Base-by-base conservation (phyloP, 2,888 invertebrate genomes). In the Sericinus montela region DNA sequence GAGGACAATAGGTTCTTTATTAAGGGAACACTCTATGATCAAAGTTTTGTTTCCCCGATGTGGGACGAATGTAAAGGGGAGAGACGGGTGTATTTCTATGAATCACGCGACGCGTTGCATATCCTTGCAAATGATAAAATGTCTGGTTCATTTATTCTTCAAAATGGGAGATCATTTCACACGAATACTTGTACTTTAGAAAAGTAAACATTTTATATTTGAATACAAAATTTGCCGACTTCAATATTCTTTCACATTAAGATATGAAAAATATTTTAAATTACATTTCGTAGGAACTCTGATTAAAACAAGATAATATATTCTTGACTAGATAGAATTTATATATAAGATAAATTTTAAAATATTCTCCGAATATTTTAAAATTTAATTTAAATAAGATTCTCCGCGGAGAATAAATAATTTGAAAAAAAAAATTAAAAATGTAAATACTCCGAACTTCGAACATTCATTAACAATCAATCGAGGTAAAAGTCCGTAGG, bases 1-100 rank as follows among this genome's bases (percentile, higher is more conserved):
- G 73, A 80, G 70, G 63, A 84, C 84, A 85, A 86, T 82, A 69
- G 80, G 67, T 52, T 68, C 78, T 80, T 82, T 85, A 84, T 82
- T 80, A 80, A 72, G 67, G 69, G 69, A 63, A 62, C 67, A 66
- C 64, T 67, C 69, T 65, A 60, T 69, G 63, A 62, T 60, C 58
- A 55, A 55, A 56, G 54, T 59, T 58, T 56, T 62, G 55, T 61
- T 51, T 61, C 66, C 58, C 57, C 55, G 49, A 65, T 67, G 66
- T 58, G 60, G 58, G 45, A 53, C 43, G 47, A 30, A 51, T 42
- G 38, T 16, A 38, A 45, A 37, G 45, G 45, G 37, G 29, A 45
- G 11, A 28, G 15, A 11, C n/a, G 29, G 30, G 32, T 37, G 29
- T 39, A 32, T 32, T 32, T 32, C 38, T 46, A 13, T 39, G 38